These are phyloP conservation scores for Drosophila ohnishii DNA, from an alignment of 1,140 invertebrate species.

Conservation along the genomic window DNA sequence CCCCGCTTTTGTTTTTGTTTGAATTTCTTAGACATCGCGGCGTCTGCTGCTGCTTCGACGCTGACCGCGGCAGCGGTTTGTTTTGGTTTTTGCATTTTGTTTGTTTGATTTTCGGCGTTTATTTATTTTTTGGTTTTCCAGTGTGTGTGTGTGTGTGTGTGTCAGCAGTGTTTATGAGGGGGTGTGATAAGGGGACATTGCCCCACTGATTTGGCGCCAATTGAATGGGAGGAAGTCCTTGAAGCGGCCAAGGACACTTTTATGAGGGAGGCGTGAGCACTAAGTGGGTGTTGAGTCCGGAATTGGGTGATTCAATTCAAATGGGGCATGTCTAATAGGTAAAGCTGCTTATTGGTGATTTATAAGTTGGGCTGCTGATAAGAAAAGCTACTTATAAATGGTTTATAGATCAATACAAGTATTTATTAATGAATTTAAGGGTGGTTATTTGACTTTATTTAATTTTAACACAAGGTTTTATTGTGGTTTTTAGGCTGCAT, in stretches of 20 bases:
- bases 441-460: too few species aligned
- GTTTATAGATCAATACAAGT: neutral
- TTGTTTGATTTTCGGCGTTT: constrained; percentile 52
- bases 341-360: constrained; percentile 8
- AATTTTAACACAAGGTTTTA: too few species aligned
- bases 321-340: constrained; percentile 33
- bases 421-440: neutral
- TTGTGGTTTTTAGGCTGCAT: too few species aligned
- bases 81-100: constrained; percentile 55
- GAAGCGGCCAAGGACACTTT: constrained; percentile 33
- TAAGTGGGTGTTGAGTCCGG: constrained; percentile 10
- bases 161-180: neutral
- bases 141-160: neutral
- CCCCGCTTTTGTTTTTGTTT: constrained; percentile 57
- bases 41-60: constrained; percentile 45
- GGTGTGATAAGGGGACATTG: constrained; percentile 65
- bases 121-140: constrained; percentile 18
- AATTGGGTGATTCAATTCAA: constrained; percentile 12
- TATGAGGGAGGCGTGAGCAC: neutral
- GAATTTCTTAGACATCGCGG: constrained; percentile 45
- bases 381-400: neutral
- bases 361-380: neutral
- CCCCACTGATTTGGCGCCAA: constrained; percentile 53
- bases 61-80: constrained; percentile 38
- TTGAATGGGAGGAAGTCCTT: constrained; percentile 42